Base-by-base conservation (phyloP, 1,140 invertebrate species). In the Anastatus disparis region DNA sequence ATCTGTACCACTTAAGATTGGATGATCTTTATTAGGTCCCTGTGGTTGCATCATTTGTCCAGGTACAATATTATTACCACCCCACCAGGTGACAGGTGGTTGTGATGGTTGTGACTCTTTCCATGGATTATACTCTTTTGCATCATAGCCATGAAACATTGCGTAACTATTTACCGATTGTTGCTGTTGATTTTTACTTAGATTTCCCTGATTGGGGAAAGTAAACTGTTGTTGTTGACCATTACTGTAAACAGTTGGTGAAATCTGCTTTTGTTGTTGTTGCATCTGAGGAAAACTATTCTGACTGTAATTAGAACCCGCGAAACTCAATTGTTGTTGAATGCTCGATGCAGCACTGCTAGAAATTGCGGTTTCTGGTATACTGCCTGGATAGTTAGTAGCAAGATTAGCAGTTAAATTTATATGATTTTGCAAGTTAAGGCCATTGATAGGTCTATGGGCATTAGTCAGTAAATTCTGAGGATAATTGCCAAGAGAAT, bases 21-120 rank as follows among this genome's bases (percentile, higher is more conserved):
- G 40, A 0, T 71, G 65, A 22, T 81, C 79, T 42, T 82, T 82
- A 9, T 31, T 26, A 6, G 20, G 52, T 24, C 24, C 24, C 10
- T 75, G 75, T 7, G 77, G 72, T 17, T 74, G 74, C 22, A 48
- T 63, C 40, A 50, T 22, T 53, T 72, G 70, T 12, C 56, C 70
- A 44, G 56, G 3, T 12, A 31, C 24, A 7, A 70, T 67, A 42
- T 44, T 70, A 3, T 55, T 50, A 1, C 70, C 35, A 44, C 76
- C 75, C 82, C 82, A 84, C 76, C 82, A 81, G 12, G 77, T 72
- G 31, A 76, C 63, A 1, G 81, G 79, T 10, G 80, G 76, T 29
- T 79, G 79, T 3, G 81, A 75, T 7, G 75, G 76, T 22, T 78
- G 79, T 1, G 46, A 73, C 15, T 82, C 81, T 38, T 82, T 82